Evolutionary conservation across 2,113 vertebrate genomes (phyloP).

Genomic region (Ranitomeya variabilis): DNA sequence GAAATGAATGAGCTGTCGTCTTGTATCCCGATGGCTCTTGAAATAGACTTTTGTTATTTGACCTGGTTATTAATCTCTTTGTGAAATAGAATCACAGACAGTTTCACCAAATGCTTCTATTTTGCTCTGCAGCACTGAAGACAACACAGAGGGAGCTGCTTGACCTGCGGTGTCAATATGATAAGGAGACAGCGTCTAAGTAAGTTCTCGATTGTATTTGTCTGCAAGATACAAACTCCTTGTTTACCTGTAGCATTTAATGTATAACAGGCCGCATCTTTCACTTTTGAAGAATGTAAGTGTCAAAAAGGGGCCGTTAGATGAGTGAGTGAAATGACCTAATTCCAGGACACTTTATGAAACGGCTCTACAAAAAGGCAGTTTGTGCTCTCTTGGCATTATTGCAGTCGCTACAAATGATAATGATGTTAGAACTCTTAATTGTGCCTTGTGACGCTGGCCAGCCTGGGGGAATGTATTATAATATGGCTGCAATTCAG

Average conservation of each 20-base stretch:
- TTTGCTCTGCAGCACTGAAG: slow-evolving; percentile 80
- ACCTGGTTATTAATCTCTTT: slow-evolving; percentile 55
- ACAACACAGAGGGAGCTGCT: slow-evolving; percentile 90
- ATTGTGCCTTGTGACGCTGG: not conserved
- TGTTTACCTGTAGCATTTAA: slow-evolving; percentile 7
- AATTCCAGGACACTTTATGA: not conserved
- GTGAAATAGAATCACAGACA: not conserved
- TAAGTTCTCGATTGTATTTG: slow-evolving; percentile 69
- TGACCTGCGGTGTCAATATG: slow-evolving; percentile 91
- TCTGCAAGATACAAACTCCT: slow-evolving; percentile 1
- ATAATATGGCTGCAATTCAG: not conserved
- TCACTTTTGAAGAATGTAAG: not conserved
- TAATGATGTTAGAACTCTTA: not conserved
- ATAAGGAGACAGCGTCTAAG: slow-evolving; percentile 90
- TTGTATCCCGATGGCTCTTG: slow-evolving; percentile 38
- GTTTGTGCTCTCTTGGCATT: not conserved
- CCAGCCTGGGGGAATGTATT: not conserved
- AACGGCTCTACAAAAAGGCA: not conserved
- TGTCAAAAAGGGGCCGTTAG: not conserved
- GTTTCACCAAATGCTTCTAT: slow-evolving; percentile 58
- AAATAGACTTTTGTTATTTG: slow-evolving; percentile 40
- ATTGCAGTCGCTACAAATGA: not conserved
- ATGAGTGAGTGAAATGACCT: slow-evolving; percentile 16
- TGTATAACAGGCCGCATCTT: slow-evolving; percentile 9
- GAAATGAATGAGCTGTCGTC: slow-evolving; percentile 38